Conservation (phyloP, 2,797 vertebrate species). For the Manis pentadactyla region DNA sequence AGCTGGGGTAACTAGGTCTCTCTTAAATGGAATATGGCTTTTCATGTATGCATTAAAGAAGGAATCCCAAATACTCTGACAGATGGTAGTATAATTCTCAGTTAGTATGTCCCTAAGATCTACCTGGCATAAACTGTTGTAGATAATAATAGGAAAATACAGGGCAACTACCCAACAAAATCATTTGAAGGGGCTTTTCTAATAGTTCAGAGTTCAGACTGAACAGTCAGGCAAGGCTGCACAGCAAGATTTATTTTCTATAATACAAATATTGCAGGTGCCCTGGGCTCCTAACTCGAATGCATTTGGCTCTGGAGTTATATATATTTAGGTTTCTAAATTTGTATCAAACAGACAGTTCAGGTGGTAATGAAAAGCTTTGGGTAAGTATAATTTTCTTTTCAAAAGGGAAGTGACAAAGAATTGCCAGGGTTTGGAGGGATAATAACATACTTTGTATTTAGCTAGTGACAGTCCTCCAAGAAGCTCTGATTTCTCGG, state of each 20-base stretch:
- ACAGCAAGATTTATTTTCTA: neutral
- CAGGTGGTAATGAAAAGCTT: conserved; percentile 73
- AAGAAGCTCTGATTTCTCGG: conserved; percentile 44
- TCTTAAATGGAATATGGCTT: neutral
- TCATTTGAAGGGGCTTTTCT: neutral
- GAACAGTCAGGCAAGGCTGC: neutral
- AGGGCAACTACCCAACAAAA: neutral
- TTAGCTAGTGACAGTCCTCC: conserved; percentile 57
- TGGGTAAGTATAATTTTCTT: conserved; percentile 75
- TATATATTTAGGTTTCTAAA: conserved; percentile 69
- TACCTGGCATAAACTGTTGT: neutral
- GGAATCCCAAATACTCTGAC: neutral
- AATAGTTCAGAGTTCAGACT: neutral
- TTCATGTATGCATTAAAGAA: neutral
- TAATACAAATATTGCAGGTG: neutral
- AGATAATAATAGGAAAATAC: neutral
- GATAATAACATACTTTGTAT: conserved; percentile 68
- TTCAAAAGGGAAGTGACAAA: conserved; percentile 75
- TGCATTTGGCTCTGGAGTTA: neutral
- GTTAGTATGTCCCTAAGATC: neutral
- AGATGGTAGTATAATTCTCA: neutral
- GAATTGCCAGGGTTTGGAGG: conserved; percentile 61
- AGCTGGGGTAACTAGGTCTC: neutral
- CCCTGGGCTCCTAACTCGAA: neutral
- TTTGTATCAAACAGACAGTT: conserved; percentile 66